Percentiles rank a stretch among this genome's conserved stretches.
phyloP scores from a whole-genome alignment of 2,113 vertebrate genomes.

The Stigmatopora argus region DNA sequence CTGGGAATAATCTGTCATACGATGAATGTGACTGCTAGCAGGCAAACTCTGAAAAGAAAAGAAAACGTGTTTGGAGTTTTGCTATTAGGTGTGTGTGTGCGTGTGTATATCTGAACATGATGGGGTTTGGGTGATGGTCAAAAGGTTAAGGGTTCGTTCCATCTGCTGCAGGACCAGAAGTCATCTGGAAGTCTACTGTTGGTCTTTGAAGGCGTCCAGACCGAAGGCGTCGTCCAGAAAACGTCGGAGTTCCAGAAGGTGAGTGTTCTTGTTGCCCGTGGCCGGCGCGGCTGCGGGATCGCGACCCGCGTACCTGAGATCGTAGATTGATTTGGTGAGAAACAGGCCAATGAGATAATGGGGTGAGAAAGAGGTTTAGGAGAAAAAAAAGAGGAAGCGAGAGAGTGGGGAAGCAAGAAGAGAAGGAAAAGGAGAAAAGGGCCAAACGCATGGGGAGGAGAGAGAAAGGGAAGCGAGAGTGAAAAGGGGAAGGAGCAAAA shows the following conservation, averaged over 20 bases:
- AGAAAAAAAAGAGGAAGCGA: no score
- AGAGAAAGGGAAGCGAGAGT: background rate
- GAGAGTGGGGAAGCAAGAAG: background rate
- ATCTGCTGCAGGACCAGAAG: conserved; percentile 8
- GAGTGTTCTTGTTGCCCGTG: conserved; percentile 93
- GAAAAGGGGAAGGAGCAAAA: background rate
- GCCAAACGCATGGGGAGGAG: background rate
- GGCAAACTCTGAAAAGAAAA: background rate
- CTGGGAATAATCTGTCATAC: background rate
- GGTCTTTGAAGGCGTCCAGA: conserved; percentile 82
- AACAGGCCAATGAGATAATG: no score
- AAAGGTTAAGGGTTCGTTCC: conserved; percentile 15
- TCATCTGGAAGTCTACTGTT: conserved; percentile 61
- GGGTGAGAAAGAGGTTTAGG: no score
- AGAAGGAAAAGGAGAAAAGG: background rate
- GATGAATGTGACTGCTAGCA: background rate
- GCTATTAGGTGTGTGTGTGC: background rate
- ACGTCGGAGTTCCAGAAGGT: conserved; percentile 84
- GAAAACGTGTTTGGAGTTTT: background rate
- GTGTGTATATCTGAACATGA: conserved; percentile 22
- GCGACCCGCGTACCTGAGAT: conserved; percentile 85
- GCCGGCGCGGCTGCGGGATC: conserved; percentile 86
- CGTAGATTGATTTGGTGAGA: no score
- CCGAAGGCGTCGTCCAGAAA: conserved; percentile 84
- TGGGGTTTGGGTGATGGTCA: background rate